Evolutionary conservation across 2,888 invertebrate species (phyloP).

Genomic region (Watsonalla binaria): DNA sequence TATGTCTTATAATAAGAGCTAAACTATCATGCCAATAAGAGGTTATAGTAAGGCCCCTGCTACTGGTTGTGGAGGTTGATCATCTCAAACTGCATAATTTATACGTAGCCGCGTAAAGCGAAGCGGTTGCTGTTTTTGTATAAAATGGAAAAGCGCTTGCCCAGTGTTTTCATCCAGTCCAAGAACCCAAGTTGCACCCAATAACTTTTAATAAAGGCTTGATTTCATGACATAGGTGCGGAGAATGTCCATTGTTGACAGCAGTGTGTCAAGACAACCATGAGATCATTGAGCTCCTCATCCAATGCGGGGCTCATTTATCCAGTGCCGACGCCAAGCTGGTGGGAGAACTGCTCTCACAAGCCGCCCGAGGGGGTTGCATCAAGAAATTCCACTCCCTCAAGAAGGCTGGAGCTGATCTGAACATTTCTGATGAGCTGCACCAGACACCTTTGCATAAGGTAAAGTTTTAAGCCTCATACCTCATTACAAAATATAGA

Average conservation of each 20-base stretch:
- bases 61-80: no score
- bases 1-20: no score
- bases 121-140: no score
- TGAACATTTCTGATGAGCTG: slow-evolving; percentile 80
- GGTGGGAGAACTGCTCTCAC: slow-evolving; percentile 83
- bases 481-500: no score
- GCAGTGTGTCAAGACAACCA: slow-evolving; percentile 82
- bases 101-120: no score
- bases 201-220: background rate
- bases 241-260: slow-evolving; percentile 84
- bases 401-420: slow-evolving; percentile 82
- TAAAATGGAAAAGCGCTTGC: no score
- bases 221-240: slow-evolving; percentile 59
- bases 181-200: background rate
- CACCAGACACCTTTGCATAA: slow-evolving; percentile 84
- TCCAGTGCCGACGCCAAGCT: slow-evolving; percentile 75
- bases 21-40: no score
- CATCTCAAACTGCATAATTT: no score
- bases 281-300: slow-evolving; percentile 81
- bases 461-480: slow-evolving; percentile 45
- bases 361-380: slow-evolving; percentile 81
- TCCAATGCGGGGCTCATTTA: slow-evolving; percentile 87
- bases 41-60: no score
- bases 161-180: background rate
- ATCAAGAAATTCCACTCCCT: slow-evolving; percentile 79